Conservation (phyloP, 2,888 invertebrate genomes). For the Macrosiphum euphorbiae region DNA sequence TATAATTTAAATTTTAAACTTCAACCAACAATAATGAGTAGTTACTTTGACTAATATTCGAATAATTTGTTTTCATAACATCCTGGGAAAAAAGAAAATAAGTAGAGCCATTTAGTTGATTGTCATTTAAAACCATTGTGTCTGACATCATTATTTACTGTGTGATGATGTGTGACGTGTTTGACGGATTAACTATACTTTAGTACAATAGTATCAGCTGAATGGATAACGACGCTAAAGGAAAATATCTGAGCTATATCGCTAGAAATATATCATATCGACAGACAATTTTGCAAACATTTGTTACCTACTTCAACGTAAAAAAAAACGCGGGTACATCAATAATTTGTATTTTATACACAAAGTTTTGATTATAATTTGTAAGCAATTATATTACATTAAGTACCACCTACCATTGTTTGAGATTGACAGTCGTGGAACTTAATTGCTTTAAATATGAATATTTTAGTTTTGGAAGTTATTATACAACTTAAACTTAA, state of each 20-base stretch:
- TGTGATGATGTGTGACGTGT: constrained; percentile 19
- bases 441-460: neutral
- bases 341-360: neutral
- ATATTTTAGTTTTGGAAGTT: neutral
- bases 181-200: constrained; percentile 27
- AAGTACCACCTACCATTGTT: neutral
- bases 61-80: neutral
- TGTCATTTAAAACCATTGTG: constrained; percentile 40
- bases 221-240: neutral
- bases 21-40: no score
- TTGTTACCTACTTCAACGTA: neutral
- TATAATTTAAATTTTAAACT: neutral
- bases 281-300: neutral
- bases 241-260: neutral
- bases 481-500: neutral
- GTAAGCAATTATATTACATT: neutral
- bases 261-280: neutral
- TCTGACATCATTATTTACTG: constrained; percentile 26
- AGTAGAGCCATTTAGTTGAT: neutral
- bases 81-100: neutral
- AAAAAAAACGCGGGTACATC: neutral
- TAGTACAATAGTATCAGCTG: neutral
- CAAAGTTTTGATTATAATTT: neutral
- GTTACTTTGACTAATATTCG: neutral
- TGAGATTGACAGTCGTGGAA: neutral